Conservation (phyloP, 2,113 vertebrate species). For the Shinisaurus crocodilurus region DNA sequence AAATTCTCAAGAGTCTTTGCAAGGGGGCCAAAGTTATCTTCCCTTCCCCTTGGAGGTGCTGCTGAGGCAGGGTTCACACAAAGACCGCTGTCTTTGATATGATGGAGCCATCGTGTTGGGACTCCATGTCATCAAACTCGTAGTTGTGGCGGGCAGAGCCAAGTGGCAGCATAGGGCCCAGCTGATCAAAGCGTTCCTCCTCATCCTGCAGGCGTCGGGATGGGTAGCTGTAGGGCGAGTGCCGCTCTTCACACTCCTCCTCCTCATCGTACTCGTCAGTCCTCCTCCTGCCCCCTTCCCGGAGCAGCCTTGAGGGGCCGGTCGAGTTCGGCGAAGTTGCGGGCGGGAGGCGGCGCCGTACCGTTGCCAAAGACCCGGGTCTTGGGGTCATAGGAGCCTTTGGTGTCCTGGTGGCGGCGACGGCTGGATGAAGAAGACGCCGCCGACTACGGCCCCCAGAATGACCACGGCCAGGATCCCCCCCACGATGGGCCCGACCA, state of each 20-base stretch:
- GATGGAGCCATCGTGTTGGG: slow-evolving; percentile 89
- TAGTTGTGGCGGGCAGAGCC: slow-evolving; percentile 66
- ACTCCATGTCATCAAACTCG: slow-evolving; percentile 91
- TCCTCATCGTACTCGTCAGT: slow-evolving; percentile 71
- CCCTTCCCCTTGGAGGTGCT: not conserved
- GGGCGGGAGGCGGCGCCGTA: slow-evolving; percentile 68
- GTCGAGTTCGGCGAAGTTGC: slow-evolving; percentile 63
- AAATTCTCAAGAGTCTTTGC: not conserved
- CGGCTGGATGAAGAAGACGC: slow-evolving; percentile 73
- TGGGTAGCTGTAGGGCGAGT: not conserved
- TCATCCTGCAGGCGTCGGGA: slow-evolving; percentile 65
- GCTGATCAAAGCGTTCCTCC: slow-evolving; percentile 74
- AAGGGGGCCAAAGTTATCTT: not conserved
- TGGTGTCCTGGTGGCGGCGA: slow-evolving; percentile 62
- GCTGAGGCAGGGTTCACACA: slow-evolving; percentile 73
- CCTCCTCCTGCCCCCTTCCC: slow-evolving; percentile 21
- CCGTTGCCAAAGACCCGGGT: slow-evolving; percentile 82
- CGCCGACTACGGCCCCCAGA: slow-evolving; percentile 76
- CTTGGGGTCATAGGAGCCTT: slow-evolving; percentile 80
- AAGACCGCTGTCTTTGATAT: slow-evolving; percentile 91
- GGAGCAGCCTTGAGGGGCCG: slow-evolving; percentile 35
- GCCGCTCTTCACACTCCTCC: slow-evolving; percentile 23
- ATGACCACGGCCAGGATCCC: slow-evolving; percentile 85
- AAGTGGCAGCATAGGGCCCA: slow-evolving; percentile 78
- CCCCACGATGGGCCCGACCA: slow-evolving; percentile 87